These are phyloP conservation scores for Elachura formosa DNA, from an alignment of 2,113 vertebrate species.

Conservation along the genomic window DNA sequence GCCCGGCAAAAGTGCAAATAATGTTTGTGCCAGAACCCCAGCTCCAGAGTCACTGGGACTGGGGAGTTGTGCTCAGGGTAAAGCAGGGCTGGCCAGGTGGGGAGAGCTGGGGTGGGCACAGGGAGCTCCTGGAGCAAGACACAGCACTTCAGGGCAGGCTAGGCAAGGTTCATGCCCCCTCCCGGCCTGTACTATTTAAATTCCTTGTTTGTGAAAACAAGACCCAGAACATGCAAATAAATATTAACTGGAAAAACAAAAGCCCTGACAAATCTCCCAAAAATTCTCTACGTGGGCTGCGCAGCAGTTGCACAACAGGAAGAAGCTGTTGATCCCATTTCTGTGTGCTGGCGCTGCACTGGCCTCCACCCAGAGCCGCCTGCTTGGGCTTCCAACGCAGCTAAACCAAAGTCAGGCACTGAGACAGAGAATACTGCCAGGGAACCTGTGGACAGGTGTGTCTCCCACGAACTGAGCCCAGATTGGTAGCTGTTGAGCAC, in stretches of 20 bases:
- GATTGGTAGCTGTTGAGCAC: neutral
- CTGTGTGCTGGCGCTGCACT: accelerated
- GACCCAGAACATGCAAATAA: neutral
- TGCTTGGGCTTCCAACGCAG: accelerated
- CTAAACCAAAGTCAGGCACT: neutral
- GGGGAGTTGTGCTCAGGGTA: accelerated
- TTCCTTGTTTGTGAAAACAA: neutral
- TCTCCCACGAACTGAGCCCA: neutral
- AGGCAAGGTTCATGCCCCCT: neutral
- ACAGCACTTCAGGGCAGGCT: neutral
- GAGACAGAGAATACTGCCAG: neutral
- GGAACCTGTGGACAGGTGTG: neutral
- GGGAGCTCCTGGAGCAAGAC: neutral
- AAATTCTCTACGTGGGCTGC: neutral
- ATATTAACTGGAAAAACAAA: conserved; percentile 30
- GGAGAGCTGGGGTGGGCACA: neutral
- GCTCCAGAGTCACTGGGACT: neutral
- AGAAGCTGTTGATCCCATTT: conserved; percentile 1
- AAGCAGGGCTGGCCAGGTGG: neutral
- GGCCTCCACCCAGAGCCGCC: neutral
- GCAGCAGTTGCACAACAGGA: neutral
- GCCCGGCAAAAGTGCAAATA: neutral
- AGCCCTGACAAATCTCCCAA: conserved; percentile 15
- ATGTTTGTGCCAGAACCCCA: neutral
- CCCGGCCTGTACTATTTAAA: neutral